Base-by-base conservation (phyloP, 2,888 invertebrate genomes). In the Lasioglossum figueresi region DNA sequence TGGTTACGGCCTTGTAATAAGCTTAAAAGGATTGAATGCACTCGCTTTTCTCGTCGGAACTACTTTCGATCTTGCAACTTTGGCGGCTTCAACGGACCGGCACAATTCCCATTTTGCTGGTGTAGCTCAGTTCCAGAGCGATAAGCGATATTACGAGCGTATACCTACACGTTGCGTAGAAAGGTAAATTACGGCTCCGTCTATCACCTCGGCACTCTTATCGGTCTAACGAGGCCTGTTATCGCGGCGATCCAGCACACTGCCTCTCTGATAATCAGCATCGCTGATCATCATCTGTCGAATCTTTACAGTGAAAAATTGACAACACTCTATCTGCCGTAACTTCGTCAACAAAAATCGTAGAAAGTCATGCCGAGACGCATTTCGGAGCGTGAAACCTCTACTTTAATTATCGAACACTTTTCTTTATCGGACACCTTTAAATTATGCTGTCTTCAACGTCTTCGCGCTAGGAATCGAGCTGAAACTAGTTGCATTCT, bases 1-100 rank as follows among this genome's bases (percentile, higher is more conserved):
- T 79, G 40, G 83, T 87, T 88, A 87, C 80, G 80, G 79, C 83
- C 82, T 87, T 83, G 85, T 88, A 89, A 88, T 83, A 87, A 87
- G 85, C 87, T 88, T 85, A 89, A 86, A 87, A 85, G 85, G 83
- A 80, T 89, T 77, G 83, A 89, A 89, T 75, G 83, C 75, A 79
- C 80, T 83, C 78, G 77, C 76, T 83, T 76, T 83, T 87, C 81
- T 83, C 66, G 56, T 81, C 73, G 78, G 73, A 82, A 79, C 79
- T 86, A 82, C 79, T 79, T 82, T 85, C 82, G 77, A 82, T 85
- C 82, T 78, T 79, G 43, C 71, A 84, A 84, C 77, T 84, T 76
- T 59, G 76, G n/a, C 79, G 76, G 83, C 79, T 79, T 79, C 84
- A 66, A 72, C 45, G 63, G 34, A 43, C 59, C 77, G 34, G 34